Evolutionary conservation across 2,797 vertebrate genomes (phyloP), one percentile per base, ranked within the genome.

Genomic region (Crocidura indochinensis): DNA sequence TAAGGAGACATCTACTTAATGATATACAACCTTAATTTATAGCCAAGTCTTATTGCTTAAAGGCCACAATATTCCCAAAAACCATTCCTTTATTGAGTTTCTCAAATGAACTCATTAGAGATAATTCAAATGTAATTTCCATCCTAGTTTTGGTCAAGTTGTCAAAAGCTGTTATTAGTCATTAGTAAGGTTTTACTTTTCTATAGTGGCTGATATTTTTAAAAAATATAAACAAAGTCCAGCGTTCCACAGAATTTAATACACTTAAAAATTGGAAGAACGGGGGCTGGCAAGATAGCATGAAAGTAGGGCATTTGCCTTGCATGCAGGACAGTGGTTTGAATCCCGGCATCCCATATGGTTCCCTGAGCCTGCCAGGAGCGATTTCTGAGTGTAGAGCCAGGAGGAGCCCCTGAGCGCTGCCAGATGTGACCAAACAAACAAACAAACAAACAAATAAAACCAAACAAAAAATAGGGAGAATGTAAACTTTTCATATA

Each of bases 1-100:
- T 91, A 90, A 80, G 69, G 69, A 75, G 51, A 84, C 46, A 73
- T 47, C 74, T 71, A 89, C 49, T 90, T 93, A 86, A 88, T 76
- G 82, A 87, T 44, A 84, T 24, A 22, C 19, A 87, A 77, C 29
- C 44, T 94, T 46, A 53, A 62, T 87, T 90, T 65, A 74, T 46
- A 83, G 75, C 53, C 79, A 47, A 76, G 68, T 89, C 56, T 79
- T 93, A 84, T 84, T 94, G 44, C 67, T 68, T 92, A 84, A 96
- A 90, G 76, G 88, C 19, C 53, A 65, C 38, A 27, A 69, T 75
- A 88, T 26, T 29, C 27, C 22, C 47, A n/a, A 93, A 81, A 91
- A 79, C 38, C 77, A 73, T 19, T 20, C 44, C 17, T 73, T 10
- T 65, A 24, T 65, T 65, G 62, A 74, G 29, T 49, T 83, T 68